Evolutionary conservation across 1,140 invertebrate genomes (phyloP), one percentile per base, ranked within the genome.

Genomic region (Plutomurus gul): DNA sequence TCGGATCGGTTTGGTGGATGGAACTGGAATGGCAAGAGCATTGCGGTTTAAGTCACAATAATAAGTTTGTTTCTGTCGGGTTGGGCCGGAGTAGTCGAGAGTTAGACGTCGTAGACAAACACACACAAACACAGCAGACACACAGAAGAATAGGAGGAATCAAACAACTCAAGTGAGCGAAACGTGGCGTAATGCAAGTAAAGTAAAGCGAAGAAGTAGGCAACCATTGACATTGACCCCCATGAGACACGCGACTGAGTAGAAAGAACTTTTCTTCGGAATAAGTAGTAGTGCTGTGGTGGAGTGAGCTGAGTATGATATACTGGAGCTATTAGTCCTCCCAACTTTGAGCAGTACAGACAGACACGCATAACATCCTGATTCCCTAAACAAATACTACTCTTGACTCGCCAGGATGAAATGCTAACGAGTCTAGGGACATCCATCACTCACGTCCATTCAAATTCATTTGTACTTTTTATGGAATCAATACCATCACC

Each of bases 241-340:
- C 70, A 72, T 40, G 70, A 72, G 70, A 72, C 70, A 72, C 70
- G 70, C 70, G 70, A 72, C 70, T 72, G 70, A 43, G 70, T 72
- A 72, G 70, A 72, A 72, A 72, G 56, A 65, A 65, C 56, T 65
- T 65, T 65, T 33, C 27, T 65, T 11, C 7, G 25, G 27, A 65
- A 33, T 33, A 65, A 60, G 16, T 65, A 65, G 27, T 65, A 33
- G 22, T 65, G 56, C 30, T 30, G 30, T 25, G 20, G n/a, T 49
- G n/a, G n/a, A 49, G 46, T 18, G n/a, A 18, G 36, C 13, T 33
- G 56, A 33, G 36, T 65, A 18, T n/a, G 25, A 65, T 65, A 65
- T 65, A 65, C 30, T 65, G 27, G 13, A 25, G n/a, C 27, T 65
- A 65, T 65, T 65, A 65, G 56, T 65, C 56, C 56, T 65, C 56